phyloP scores from a whole-genome alignment of 1,140 invertebrate genomes.

The Eriosoma lanigerum region DNA sequence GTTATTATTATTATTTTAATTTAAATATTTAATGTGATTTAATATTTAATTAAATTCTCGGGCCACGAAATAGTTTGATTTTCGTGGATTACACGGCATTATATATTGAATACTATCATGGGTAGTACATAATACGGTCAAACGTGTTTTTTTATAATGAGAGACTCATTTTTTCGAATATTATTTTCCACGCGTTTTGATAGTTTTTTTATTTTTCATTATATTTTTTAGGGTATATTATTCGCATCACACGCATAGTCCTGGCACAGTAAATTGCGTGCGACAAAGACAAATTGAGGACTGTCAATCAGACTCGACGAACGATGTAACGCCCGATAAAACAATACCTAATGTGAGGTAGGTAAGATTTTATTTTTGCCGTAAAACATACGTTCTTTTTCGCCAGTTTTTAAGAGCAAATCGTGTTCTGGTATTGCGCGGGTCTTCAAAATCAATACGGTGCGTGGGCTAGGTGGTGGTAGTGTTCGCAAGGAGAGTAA shows the following conservation, averaged over 20 bases:
- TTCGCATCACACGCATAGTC: background rate
- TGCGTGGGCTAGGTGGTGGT: background rate
- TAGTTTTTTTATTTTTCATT: too few relatives aligned
- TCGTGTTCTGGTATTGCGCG: background rate
- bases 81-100: background rate
- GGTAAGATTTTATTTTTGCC: background rate
- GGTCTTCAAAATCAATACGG: slow-evolving; percentile 13
- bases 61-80: background rate
- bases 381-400: background rate
- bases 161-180: too few relatives aligned
- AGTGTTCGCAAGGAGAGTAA: background rate
- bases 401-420: background rate
- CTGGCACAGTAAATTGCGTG: background rate
- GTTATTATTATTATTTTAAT: too few relatives aligned
- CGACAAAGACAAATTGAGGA: background rate
- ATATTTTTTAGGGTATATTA: too few relatives aligned
- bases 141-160: too few relatives aligned
- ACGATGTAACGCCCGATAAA: background rate
- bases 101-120: background rate
- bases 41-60: background rate
- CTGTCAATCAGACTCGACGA: background rate
- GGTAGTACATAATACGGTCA: too few relatives aligned
- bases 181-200: too few relatives aligned
- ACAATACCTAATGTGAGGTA: too few relatives aligned
- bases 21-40: slow-evolving; percentile 2